These are phyloP conservation scores for Zapornia atra DNA, from an alignment of 2,113 vertebrate genomes.

Conservation along the genomic window DNA sequence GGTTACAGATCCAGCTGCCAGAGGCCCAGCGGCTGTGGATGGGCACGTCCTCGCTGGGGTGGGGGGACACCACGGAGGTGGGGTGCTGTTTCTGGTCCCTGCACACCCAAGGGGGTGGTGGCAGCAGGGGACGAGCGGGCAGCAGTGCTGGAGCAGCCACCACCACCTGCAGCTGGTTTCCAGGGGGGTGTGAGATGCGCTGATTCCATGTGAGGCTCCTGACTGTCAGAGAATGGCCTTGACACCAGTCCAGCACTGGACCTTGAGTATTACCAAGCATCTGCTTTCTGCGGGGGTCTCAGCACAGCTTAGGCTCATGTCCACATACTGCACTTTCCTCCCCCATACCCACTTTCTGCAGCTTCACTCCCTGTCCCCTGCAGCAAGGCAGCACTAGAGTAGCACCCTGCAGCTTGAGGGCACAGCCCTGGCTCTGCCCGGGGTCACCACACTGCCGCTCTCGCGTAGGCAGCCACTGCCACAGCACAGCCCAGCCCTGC, in stretches of 20 bases:
- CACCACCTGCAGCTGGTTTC: rapidly evolving
- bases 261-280: neutral
- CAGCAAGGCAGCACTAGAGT: neutral
- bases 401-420: neutral
- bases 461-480: neutral
- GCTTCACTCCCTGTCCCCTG: neutral
- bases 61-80: neutral
- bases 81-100: neutral
- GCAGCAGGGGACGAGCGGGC: neutral
- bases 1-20: neutral
- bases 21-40: rapidly evolving
- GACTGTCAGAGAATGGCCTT: neutral
- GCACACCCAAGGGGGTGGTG: neutral
- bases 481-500: neutral
- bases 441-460: neutral
- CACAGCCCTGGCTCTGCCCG: neutral
- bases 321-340: neutral
- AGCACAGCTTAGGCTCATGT: neutral
- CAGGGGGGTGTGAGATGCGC: neutral
- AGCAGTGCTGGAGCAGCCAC: neutral
- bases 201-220: neutral
- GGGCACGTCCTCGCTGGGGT: rapidly evolving
- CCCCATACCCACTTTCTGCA: neutral
- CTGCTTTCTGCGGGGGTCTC: neutral
- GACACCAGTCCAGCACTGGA: neutral